These are phyloP conservation scores for Liasis olivaceus DNA, from an alignment of 2,797 vertebrate species.

Conservation along the genomic window DNA sequence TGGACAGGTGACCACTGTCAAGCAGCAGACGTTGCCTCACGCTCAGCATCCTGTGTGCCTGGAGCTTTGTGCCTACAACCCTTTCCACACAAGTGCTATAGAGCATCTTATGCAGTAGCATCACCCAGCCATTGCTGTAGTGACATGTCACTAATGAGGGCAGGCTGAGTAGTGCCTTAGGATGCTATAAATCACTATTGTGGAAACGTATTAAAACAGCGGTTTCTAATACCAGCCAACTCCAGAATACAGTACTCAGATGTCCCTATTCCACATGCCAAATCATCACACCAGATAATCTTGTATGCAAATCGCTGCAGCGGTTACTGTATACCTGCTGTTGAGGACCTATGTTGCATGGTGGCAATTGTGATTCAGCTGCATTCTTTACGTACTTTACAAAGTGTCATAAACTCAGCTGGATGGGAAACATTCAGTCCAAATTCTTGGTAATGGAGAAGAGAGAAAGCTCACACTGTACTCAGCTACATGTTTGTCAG, in stretches of 20 bases:
- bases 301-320: neutral
- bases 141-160: neutral
- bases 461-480: neutral
- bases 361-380: neutral
- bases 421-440: neutral
- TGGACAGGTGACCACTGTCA: neutral
- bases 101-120: neutral
- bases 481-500: neutral
- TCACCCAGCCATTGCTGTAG: neutral
- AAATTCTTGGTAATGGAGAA: too few relatives aligned
- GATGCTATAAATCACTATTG: neutral
- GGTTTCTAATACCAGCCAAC: neutral
- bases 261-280: neutral
- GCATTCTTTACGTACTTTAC: neutral
- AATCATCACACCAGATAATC: neutral
- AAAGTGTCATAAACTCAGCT: neutral
- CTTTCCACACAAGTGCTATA: neutral
- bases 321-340: neutral
- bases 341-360: too few relatives aligned
- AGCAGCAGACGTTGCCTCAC: neutral
- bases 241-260: too few relatives aligned
- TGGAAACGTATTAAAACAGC: neutral
- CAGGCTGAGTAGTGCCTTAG: neutral
- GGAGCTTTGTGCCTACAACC: neutral
- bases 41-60: neutral